Base-by-base conservation (phyloP, 2,888 invertebrate species). In the Tryphoninae sp. region DNA sequence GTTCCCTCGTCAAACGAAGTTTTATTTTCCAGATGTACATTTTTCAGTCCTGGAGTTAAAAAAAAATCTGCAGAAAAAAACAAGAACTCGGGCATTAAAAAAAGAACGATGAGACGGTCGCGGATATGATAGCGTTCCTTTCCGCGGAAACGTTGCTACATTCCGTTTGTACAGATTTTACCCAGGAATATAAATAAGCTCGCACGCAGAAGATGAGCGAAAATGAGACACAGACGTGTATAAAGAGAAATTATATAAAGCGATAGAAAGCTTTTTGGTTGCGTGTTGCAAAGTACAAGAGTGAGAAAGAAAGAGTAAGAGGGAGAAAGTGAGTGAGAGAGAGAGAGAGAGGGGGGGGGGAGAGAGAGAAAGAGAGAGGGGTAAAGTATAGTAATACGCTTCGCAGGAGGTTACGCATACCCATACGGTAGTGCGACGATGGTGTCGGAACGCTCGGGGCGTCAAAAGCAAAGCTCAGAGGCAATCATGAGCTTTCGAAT, bases 401-500 rank as follows among this genome's bases (percentile, higher is more conserved):
- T 61, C 73, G 51, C n/a, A 19, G 62, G n/a, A 45, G 58, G 33
- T 16, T 1, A 42, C 49, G 23, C 23, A 49, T 67, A 75, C 33
- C 16, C 68, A 71, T 62, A 64, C 22, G 68, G 40, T 51, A 73
- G 64, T 8, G 69, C n/a, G 81, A 74, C 72, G 53, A 67, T 69
- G 80, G 79, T 78, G 80, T 72, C 81, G 73, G 78, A 78, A 75
- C 84, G 84, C 84, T 84, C 81, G 78, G 72, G 79, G 84, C 90
- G 89, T 91, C 92, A 92, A 92, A 91, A 91, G 92, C 91, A 91
- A 91, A 91, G 91, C 92, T 92, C 92, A 90, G 91, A 91, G 90
- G 92, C 92, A 92, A 92, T 92, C 91, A 91, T 90, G 91, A 91
- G 91, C 92, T 92, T 92, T 92, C 90, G 91, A 91, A 92, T 92